Evolutionary conservation across 2,888 invertebrate species (phyloP).

Genomic region (Nysson spinosus): DNA sequence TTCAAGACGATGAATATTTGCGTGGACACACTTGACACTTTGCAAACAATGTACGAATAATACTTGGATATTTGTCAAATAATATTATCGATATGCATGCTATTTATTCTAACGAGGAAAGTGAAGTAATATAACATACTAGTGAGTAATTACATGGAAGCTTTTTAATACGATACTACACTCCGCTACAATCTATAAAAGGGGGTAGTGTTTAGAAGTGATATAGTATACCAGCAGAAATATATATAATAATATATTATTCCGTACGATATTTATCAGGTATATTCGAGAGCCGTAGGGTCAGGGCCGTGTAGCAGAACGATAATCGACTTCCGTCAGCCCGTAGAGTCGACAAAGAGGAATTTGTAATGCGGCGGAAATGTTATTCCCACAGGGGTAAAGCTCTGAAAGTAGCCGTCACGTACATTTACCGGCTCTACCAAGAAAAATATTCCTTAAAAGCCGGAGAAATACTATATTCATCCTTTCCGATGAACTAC

Average conservation of each 20-base stretch:
- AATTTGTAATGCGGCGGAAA: conserved; percentile 62
- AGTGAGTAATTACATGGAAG: too few relatives aligned
- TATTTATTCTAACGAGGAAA: too few relatives aligned
- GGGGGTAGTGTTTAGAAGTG: too few relatives aligned
- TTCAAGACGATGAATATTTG: neutral
- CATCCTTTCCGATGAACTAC: conserved; percentile 13
- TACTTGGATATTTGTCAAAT: too few relatives aligned
- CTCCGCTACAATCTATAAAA: too few relatives aligned
- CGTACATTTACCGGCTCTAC: conserved; percentile 28
- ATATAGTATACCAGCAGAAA: too few relatives aligned
- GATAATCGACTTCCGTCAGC: conserved; percentile 61
- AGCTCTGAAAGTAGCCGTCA: conserved; percentile 39
- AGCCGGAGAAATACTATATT: conserved; percentile 4
- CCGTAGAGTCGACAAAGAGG: conserved; percentile 58
- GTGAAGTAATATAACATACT: too few relatives aligned
- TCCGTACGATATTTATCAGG: conserved; percentile 1
- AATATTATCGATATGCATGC: too few relatives aligned
- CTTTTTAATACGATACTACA: too few relatives aligned
- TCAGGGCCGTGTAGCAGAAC: conserved; percentile 52
- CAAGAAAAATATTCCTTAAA: conserved; percentile 37
- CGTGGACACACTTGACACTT: neutral
- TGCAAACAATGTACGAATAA: too few relatives aligned
- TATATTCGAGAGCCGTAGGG: conserved; percentile 41
- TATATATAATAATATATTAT: too few relatives aligned
- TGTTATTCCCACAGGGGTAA: conserved; percentile 56